These are phyloP conservation scores for Lordiphosa collinella DNA, from an alignment of 1,140 invertebrate species.

Conservation along the genomic window DNA sequence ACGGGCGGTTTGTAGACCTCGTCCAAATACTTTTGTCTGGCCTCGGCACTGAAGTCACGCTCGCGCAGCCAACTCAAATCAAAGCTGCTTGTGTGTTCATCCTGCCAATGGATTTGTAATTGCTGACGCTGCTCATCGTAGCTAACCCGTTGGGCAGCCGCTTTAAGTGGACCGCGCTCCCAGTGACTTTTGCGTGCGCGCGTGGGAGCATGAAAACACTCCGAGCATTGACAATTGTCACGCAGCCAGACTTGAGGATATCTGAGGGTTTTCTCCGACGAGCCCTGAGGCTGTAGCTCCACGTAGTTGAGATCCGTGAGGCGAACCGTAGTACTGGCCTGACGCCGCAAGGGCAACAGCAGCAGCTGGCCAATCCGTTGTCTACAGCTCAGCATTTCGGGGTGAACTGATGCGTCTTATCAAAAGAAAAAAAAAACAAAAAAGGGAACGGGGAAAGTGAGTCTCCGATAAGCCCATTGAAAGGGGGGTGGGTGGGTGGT, in stretches of 20 bases:
- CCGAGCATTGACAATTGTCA: constrained; percentile 85
- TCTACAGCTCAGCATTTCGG: constrained; percentile 56
- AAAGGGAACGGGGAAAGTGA: not conserved
- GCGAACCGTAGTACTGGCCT: constrained; percentile 21
- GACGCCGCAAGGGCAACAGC: constrained; percentile 12
- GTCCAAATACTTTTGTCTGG: constrained; percentile 80
- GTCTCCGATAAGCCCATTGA: too few species aligned
- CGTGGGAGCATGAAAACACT: constrained; percentile 83
- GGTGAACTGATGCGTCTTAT: constrained; percentile 28
- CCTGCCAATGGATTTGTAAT: constrained; percentile 82
- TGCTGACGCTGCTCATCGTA: constrained; percentile 34
- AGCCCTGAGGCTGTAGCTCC: constrained; percentile 15
- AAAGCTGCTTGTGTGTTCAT: constrained; percentile 81
- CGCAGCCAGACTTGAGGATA: constrained; percentile 85
- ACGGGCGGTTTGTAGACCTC: constrained; percentile 81
- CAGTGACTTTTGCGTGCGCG: constrained; percentile 81
- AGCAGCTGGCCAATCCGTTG: constrained; percentile 47
- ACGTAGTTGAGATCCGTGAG: constrained; percentile 30
- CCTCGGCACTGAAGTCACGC: constrained; percentile 81
- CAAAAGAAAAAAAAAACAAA: too few species aligned
- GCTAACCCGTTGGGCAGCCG: constrained; percentile 6
- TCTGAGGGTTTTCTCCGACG: constrained; percentile 46
- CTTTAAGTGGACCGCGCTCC: constrained; percentile 42
- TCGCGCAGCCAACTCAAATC: constrained; percentile 81
- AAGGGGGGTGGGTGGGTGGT: not conserved